A percentile compares a stretch with the other conserved stretches of the same genome.
These are phyloP conservation scores for Erethizon dorsatum DNA, from an alignment of 2,797 vertebrate species.

Conservation along the genomic window DNA sequence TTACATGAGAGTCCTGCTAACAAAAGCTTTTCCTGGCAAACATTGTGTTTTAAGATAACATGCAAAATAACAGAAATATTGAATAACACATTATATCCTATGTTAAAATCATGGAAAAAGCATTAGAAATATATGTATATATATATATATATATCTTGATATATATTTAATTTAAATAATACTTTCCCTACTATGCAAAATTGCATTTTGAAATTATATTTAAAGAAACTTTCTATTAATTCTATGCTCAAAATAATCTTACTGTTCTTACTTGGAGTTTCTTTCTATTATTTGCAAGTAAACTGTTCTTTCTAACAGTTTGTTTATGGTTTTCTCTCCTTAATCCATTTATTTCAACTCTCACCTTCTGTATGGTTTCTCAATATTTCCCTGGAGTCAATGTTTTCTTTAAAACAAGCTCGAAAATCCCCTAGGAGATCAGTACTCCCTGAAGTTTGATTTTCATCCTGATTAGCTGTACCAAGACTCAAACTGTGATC, in stretches of 20 bases:
- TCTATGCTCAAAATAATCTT: neutral
- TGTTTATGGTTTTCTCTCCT: neutral
- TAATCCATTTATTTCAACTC: constrained; percentile 12
- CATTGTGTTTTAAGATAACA: neutral
- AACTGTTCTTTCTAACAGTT: neutral
- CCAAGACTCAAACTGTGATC: constrained; percentile 70
- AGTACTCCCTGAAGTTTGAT: constrained; percentile 49
- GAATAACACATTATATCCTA: neutral
- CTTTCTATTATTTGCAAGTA: neutral
- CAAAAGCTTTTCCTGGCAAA: neutral
- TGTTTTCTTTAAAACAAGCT: constrained; percentile 67
- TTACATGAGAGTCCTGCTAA: neutral
- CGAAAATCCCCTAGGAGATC: neutral
- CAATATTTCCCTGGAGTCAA: neutral
- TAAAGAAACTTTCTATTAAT: neutral
- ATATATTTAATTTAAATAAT: neutral
- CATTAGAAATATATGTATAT: neutral
- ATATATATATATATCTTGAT: too few species aligned
- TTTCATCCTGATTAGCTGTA: constrained; percentile 71
- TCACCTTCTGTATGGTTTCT: constrained; percentile 52
- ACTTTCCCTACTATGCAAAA: neutral
- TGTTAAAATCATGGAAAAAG: neutral
- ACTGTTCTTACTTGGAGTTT: neutral
- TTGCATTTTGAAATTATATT: neutral
- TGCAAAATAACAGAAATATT: neutral